phyloP scores from a whole-genome alignment of 2,113 vertebrate genomes.

The Antigone vipio region DNA sequence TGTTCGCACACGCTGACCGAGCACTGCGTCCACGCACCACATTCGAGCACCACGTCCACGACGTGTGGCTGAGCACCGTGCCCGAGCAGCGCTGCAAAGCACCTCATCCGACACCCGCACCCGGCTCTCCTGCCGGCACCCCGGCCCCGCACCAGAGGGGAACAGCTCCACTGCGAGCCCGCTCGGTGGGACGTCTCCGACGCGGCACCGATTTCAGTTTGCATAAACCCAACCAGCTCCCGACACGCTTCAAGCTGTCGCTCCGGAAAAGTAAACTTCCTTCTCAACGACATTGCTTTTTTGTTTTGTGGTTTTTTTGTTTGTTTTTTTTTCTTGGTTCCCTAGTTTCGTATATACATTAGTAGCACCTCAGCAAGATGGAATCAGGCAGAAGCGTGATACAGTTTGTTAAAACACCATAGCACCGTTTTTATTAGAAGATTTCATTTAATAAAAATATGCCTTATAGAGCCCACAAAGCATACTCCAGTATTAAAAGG shows the following conservation, averaged over 20 bases:
- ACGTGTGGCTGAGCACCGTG: background rate
- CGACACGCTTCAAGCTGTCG: background rate
- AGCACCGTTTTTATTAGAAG: slow-evolving; percentile 77
- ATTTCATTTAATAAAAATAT: slow-evolving; percentile 75
- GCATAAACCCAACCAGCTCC: slow-evolving; percentile 38
- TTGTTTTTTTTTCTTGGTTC: background rate
- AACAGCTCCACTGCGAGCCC: background rate
- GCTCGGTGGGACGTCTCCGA: background rate
- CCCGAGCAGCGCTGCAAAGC: background rate
- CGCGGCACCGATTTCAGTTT: background rate
- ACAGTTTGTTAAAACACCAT: slow-evolving; percentile 76
- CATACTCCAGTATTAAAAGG: slow-evolving; percentile 72
- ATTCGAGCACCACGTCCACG: too few relatives aligned
- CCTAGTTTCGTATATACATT: slow-evolving; percentile 30
- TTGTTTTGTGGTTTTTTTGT: background rate
- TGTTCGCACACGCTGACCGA: background rate
- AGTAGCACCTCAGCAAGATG: slow-evolving; percentile 78
- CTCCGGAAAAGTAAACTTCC: slow-evolving; percentile 38
- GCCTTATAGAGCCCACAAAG: slow-evolving; percentile 72
- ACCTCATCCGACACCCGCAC: background rate
- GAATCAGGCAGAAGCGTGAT: slow-evolving; percentile 67
- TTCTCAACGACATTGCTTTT: slow-evolving; percentile 30
- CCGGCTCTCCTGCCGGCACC: background rate
- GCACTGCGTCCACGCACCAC: background rate
- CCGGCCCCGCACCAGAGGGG: background rate